Evolutionary conservation across 2,888 invertebrate genomes (phyloP).

Genomic region (Archips crataeganus): DNA sequence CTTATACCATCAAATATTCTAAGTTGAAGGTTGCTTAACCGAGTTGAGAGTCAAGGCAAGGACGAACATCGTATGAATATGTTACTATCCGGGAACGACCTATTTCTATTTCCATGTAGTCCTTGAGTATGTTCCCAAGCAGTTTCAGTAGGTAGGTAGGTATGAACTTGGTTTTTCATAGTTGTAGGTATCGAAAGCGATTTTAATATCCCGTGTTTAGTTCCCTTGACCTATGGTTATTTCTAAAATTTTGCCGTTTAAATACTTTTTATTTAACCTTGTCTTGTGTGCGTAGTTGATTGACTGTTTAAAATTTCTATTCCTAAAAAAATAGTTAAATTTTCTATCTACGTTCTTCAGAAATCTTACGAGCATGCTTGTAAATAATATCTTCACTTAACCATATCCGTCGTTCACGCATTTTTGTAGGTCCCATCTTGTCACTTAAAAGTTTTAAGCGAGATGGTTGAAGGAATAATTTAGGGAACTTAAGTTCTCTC

Average conservation of each 20-base stretch:
- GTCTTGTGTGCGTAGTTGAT: too few species aligned
- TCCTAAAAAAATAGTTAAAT: too few species aligned
- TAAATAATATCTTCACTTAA: too few species aligned
- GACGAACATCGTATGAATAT: not conserved
- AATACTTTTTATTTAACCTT: too few species aligned
- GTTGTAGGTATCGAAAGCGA: too few species aligned
- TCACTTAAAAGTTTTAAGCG: not conserved
- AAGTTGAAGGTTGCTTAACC: not conserved
- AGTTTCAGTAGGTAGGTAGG: not conserved
- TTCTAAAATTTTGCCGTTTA: too few species aligned
- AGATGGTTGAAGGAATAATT: not conserved
- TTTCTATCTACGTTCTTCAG: too few species aligned
- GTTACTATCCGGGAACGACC: not conserved
- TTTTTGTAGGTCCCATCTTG: not conserved
- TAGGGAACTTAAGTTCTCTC: not conserved
- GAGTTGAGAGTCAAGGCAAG: not conserved
- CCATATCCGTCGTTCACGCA: not conserved
- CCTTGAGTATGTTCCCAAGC: not conserved
- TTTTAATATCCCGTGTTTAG: too few species aligned
- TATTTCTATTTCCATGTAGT: not conserved
- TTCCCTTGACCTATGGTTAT: too few species aligned
- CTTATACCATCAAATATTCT: not conserved
- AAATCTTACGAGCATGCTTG: too few species aligned
- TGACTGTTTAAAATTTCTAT: too few species aligned
- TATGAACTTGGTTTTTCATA: too few species aligned